These are phyloP conservation scores for Gymnorhina tibicen DNA, from an alignment of 2,113 vertebrate genomes.

Conservation along the genomic window DNA sequence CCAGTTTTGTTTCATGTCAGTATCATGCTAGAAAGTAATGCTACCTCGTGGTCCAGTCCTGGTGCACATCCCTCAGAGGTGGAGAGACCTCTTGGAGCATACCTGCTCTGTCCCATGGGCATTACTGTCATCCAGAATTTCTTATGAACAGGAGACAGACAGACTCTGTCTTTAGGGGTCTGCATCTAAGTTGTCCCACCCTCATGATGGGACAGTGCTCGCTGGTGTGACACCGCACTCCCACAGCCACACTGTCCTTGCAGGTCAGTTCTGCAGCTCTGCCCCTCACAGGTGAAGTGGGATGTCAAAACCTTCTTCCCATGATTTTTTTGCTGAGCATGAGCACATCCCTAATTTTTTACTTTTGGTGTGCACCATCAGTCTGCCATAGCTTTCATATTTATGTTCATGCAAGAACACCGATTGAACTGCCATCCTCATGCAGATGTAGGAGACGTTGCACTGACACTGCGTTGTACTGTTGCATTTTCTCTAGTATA, in stretches of 20 bases:
- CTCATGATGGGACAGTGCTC: background rate
- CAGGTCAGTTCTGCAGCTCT: background rate
- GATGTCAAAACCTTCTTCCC: background rate
- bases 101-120: rapidly evolving
- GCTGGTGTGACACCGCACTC: rapidly evolving
- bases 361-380: background rate
- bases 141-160: background rate
- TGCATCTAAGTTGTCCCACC: background rate
- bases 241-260: background rate
- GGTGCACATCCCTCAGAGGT: background rate
- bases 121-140: background rate
- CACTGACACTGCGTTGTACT: background rate
- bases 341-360: background rate
- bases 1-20: background rate
- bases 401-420: background rate
- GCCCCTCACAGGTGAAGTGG: background rate
- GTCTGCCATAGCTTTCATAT: background rate
- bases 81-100: background rate
- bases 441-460: background rate
- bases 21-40: background rate
- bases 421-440: background rate
- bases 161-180: background rate
- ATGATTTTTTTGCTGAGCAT: background rate
- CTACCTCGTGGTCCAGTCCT: too few relatives aligned
- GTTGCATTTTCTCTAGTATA: background rate